A percentile compares a stretch with the other conserved stretches of the same genome.
phyloP scores from a whole-genome alignment of 2,797 vertebrate genomes.

The Enteromius afrohamiltoni region DNA sequence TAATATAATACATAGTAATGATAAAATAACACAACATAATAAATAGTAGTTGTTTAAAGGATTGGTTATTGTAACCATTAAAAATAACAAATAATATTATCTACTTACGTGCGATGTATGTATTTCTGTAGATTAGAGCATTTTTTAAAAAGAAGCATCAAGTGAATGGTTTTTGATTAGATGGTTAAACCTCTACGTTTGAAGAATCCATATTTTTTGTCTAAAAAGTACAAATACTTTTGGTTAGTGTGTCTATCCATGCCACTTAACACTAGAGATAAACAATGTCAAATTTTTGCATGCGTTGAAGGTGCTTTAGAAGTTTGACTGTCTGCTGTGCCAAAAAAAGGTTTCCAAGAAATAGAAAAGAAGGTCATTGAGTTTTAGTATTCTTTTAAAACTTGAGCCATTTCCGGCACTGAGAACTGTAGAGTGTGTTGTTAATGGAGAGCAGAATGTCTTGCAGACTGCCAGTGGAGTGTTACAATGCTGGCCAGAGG shows the following conservation, averaged over 20 bases:
- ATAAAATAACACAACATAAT: no score
- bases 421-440: slow-evolving; percentile 6
- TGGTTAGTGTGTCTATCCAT: neutral
- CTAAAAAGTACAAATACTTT: neutral
- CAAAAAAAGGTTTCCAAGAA: neutral
- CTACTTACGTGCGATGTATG: neutral
- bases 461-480: neutral
- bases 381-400: neutral
- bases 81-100: neutral
- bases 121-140: neutral
- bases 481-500: neutral
- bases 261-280: neutral
- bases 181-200: neutral
- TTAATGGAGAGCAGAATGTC: neutral
- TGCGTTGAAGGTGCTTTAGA: neutral
- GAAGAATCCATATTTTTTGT: neutral
- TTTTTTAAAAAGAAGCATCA: no score
- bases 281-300: neutral
- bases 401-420: slow-evolving; percentile 14
- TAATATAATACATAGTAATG: no score
- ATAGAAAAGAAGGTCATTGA: slow-evolving; percentile 7
- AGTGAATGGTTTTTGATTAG: neutral
- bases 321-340: neutral
- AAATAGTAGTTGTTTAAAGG: no score
- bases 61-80: no score